Evolutionary conservation across 2,888 invertebrate genomes (phyloP), one percentile per base, ranked within the genome.

Genomic region (Microctonus brassicae): DNA sequence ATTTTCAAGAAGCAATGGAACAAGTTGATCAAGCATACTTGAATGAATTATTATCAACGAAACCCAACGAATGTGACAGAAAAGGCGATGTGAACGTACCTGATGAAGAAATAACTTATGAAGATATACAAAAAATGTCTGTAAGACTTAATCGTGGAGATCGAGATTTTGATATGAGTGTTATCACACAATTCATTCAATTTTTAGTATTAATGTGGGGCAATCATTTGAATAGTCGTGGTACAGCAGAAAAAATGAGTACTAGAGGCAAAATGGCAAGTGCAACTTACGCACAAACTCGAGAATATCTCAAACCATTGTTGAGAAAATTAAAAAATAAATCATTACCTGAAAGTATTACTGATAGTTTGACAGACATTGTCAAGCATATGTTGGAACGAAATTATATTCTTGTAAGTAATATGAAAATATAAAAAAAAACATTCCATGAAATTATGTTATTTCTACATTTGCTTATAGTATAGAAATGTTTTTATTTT

Each of bases 1-100:
- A 99, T 89, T 97, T 99, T 85, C 98, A 98, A 91, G 97, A 97
- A 88, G 99, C 99, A 29, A 94, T 99, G 95, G 98, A 98, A 76
- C 94, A 97, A 88, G 98, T 99, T 0, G 99, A 99, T 88, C 95
- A 98, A 87, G 98, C 96, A 7, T 98, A 97, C 87, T 89, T 98
- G 55, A 94, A 97, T 88, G 98, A 98, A 89, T 93, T 98, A 80
- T 90, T 95, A 84, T 90, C 93, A 78, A 89, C 85, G 20, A 87
- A 86, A 73, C 85, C 87, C 11, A 86, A 87, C 77, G 81, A 81
- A 58, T 84, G 82, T 1, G 84, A 86, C 74, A 88, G 89, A 76
- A 89, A 90, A 77, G 89, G 89, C 70, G 91, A 93, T 88, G 90
- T 92, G 68, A 88, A 92, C 87, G 88, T 90, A 82, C 83, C 89